A percentile compares a stretch with the other conserved stretches of the same genome.
Evolutionary conservation across 2,797 vertebrate genomes (phyloP).

Genomic region (Galago senegalensis): DNA sequence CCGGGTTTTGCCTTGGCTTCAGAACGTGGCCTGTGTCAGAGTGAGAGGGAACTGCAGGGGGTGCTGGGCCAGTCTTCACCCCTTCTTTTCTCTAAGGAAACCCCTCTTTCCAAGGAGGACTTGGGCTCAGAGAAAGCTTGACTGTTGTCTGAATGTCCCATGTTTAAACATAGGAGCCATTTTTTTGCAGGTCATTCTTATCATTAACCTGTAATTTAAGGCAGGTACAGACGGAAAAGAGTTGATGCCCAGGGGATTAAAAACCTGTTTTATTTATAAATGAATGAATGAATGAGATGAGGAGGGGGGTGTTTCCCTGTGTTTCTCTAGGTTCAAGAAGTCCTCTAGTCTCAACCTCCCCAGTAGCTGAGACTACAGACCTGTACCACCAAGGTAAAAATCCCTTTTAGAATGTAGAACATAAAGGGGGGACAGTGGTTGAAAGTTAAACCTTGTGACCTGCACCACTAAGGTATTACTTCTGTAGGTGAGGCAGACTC

Average conservation of each 20-base stretch:
- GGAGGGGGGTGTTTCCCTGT: not conserved
- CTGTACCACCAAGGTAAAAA: not conserved
- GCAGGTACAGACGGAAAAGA: not conserved
- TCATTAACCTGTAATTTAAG: not conserved
- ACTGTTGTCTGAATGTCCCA: not conserved
- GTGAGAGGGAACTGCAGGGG: not conserved
- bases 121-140: not conserved
- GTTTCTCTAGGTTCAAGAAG: not conserved
- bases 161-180: not conserved
- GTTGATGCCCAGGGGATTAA: not conserved
- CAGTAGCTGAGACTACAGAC: not conserved
- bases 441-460: not conserved
- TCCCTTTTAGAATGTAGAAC: not conserved
- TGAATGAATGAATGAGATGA: not conserved
- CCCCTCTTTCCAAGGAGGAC: not conserved
- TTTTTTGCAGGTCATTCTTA: not conserved
- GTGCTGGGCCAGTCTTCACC: not conserved
- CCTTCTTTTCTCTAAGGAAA: not conserved
- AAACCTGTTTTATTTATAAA: not conserved
- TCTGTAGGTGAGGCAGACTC: not conserved
- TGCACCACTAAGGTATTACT: not conserved
- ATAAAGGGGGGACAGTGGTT: too few relatives aligned
- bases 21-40: not conserved
- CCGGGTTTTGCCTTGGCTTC: not conserved
- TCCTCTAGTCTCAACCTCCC: not conserved